Evolutionary conservation across 2,888 invertebrate genomes (phyloP).

Genomic region (Branchipolynoe longqiensis): DNA sequence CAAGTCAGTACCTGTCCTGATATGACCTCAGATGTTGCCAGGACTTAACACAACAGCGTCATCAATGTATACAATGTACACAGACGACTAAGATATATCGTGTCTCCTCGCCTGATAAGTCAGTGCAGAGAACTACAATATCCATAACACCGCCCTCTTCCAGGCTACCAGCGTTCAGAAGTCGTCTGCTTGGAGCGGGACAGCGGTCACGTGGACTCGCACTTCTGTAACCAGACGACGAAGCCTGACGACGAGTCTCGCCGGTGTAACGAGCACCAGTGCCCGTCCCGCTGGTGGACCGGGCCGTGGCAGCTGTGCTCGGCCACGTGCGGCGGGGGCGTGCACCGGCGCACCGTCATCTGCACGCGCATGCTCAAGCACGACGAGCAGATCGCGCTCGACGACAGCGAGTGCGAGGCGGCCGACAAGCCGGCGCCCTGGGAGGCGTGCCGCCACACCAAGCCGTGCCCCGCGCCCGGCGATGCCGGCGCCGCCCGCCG

Average conservation of each 20-base stretch:
- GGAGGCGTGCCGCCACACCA: constrained; percentile 80
- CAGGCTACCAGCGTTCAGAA: constrained; percentile 78
- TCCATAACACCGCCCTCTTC: too few species aligned
- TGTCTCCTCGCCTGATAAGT: too few species aligned
- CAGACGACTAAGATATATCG: too few species aligned
- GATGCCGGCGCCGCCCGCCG: background rate
- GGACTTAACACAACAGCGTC: too few species aligned
- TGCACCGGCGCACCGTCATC: constrained; percentile 81
- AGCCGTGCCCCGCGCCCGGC: constrained; percentile 73
- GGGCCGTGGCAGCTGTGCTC: constrained; percentile 88
- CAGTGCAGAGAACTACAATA: too few species aligned
- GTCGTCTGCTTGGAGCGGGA: constrained; percentile 84
- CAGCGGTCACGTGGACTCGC: constrained; percentile 85
- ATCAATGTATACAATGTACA: too few species aligned
- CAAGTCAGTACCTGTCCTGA: too few species aligned
- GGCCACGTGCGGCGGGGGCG: constrained; percentile 72
- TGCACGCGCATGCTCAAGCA: constrained; percentile 81
- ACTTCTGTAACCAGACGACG: constrained; percentile 77
- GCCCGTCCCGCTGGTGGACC: constrained; percentile 91
- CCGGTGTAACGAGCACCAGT: constrained; percentile 86
- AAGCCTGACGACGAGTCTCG: constrained; percentile 84
- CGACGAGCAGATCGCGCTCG: constrained; percentile 88
- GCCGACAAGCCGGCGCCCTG: constrained; percentile 86
- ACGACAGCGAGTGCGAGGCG: constrained; percentile 88
- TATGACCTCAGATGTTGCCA: too few species aligned